phyloP scores from a whole-genome alignment of 2,888 invertebrate genomes.

The Himalopsyche kuldschensis region DNA sequence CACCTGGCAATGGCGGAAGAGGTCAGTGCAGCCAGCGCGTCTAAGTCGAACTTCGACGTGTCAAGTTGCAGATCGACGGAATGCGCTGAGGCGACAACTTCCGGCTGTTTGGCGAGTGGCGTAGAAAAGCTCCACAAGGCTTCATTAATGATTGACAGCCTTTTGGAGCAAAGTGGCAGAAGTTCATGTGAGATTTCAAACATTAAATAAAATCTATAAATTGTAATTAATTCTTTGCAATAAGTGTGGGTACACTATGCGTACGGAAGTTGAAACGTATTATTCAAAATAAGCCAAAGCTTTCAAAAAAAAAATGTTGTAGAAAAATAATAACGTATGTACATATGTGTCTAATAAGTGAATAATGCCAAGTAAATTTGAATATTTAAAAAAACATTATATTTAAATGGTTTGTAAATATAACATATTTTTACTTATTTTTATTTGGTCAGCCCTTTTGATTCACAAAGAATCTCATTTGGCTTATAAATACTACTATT shows the following conservation, averaged over 20 bases:
- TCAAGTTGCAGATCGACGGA: conserved; percentile 43
- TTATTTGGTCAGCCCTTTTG: no score
- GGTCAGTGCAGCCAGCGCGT: conserved; percentile 22
- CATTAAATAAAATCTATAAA: conserved; percentile 2
- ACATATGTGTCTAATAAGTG: background rate
- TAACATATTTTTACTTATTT: no score
- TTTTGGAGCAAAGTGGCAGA: conserved; percentile 43
- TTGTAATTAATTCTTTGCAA: background rate
- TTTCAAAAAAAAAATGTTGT: background rate
- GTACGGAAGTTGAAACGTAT: background rate
- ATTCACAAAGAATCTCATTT: no score
- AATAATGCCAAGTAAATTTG: no score
- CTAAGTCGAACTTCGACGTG: conserved; percentile 43
- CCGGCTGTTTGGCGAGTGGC: conserved; percentile 44
- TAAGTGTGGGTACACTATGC: background rate
- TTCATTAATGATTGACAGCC: conserved; percentile 55
- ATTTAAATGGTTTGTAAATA: no score
- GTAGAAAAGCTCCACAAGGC: conserved; percentile 52
- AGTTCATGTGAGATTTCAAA: conserved; percentile 28
- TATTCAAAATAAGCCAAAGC: background rate
- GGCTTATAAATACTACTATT: no score
- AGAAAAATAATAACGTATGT: background rate
- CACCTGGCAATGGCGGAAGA: conserved; percentile 50
- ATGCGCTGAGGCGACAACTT: conserved; percentile 18
- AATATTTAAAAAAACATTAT: no score